A percentile compares a stretch with the other conserved stretches of the same genome.
Conservation (phyloP, 2,888 invertebrate species). For the Zootermopsis nevadensis region DNA sequence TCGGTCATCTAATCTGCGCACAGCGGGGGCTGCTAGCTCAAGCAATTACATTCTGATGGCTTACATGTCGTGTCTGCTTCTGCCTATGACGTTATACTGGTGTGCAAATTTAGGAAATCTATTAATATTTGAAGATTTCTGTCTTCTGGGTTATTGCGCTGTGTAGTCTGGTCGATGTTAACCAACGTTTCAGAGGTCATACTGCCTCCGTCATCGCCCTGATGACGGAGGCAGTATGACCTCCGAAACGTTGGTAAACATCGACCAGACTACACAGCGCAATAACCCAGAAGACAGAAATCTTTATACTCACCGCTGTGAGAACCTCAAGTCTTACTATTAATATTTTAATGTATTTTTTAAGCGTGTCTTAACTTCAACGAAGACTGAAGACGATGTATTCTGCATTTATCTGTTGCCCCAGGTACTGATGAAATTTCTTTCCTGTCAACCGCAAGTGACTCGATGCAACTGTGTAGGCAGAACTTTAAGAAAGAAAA, state of each 20-base stretch:
- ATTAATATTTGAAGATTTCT: no score
- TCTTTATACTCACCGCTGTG: no score
- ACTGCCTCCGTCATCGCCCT: no score
- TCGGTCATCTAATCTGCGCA: slow-evolving; percentile 25
- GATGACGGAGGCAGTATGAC: no score
- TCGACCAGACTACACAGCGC: no score
- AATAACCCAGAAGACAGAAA: no score
- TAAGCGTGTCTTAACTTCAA: background rate
- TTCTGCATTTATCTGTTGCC: slow-evolving; percentile 2
- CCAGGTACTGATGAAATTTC: slow-evolving; percentile 1
- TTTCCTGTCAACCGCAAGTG: slow-evolving; percentile 29
- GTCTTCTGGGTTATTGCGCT: no score
- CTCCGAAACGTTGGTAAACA: no score
- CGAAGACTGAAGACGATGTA: background rate
- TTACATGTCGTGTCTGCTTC: background rate
- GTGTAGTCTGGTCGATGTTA: no score
- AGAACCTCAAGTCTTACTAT: no score
- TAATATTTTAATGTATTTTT: no score
- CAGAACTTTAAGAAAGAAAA: background rate
- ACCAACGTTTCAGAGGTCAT: no score
- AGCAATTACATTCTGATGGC: slow-evolving; percentile 23
- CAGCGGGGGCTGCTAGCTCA: slow-evolving; percentile 18
- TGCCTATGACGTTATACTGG: background rate
- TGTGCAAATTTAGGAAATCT: slow-evolving; percentile 21
- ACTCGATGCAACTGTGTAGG: background rate